Base-by-base conservation (phyloP, 2,113 vertebrate species). In the Phycodurus eques region DNA sequence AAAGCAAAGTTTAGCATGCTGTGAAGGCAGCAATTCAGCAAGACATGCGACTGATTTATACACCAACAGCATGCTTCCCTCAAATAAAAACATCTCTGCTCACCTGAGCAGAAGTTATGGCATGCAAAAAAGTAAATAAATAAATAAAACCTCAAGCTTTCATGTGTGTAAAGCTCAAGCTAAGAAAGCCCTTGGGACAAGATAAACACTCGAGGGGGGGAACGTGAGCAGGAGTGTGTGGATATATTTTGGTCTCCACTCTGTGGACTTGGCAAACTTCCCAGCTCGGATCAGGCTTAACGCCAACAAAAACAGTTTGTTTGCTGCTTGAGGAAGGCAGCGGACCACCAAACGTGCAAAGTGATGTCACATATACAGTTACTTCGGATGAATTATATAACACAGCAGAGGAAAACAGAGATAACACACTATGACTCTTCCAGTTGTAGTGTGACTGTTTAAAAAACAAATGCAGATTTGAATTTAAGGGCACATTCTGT, bases 1-100 rank as follows among this genome's bases (percentile, higher is more conserved):
- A 85, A 62, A 62, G 27, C 27, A 31, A 60, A 31, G 4, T 60
- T 60, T 31, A 7, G 10, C 59, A 60, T 27, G 6, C 59, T 35
- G 14, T 60, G 59, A 60, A 60, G 14, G 59, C 59, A 60, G 60
- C 60, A 62, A 20, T 62, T 62, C 33, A 57, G 42, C 39, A 22
- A 51, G 33, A 42, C 10, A 59, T 27, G 56, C 22, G 9, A 27
- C 35, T 10, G 17, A 62, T 35, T 35, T 15, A 33, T 62, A 8
- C 39, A 62, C 22, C 22, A 42, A 65, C 10, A 47, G 20, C n/a
- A n/a, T 65, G 10, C 22, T 43, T 2, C 13, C n/a, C n/a, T 14
- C n/a, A 47, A 66, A 47, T n/a, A 8, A 51, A 67, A 67, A 67
- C n/a, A 31, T 49, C 43, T 67, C 43, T 44, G 44, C 44, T 46